Percentiles rank a stretch among this genome's conserved stretches.
Conservation (phyloP, 92 coral and sea anemone species). For the Phymanthus crucifer region DNA sequence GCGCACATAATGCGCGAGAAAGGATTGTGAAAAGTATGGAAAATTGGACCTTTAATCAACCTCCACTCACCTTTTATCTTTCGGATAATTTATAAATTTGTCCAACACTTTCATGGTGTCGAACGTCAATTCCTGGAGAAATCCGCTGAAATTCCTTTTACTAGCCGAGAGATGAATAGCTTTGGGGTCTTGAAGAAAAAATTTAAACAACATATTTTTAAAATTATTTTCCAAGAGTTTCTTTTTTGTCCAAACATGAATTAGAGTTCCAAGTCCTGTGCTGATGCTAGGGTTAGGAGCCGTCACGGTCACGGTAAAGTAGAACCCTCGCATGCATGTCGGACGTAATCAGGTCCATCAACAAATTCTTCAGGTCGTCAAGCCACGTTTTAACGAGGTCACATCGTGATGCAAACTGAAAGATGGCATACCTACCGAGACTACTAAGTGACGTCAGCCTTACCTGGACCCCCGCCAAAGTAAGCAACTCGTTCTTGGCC, state of each 20-base stretch:
- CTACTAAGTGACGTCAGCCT: too few relatives aligned
- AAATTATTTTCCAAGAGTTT: too few relatives aligned
- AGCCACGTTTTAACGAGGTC: too few relatives aligned
- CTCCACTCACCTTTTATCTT: constrained; percentile 19
- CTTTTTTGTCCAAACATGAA: too few relatives aligned
- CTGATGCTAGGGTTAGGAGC: too few relatives aligned
- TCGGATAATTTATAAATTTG: constrained; percentile 11
- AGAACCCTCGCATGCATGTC: too few relatives aligned
- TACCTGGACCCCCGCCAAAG: constrained; percentile 64
- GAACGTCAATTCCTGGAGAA: constrained; percentile 51
- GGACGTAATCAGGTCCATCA: too few relatives aligned
- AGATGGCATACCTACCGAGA: too few relatives aligned
- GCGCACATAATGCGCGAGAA: not conserved
- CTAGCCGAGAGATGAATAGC: constrained; percentile 36
- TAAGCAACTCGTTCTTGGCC: constrained; percentile 45
- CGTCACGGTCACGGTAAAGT: too few relatives aligned
- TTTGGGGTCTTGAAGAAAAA: not conserved
- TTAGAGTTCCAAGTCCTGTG: too few relatives aligned
- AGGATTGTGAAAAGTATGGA: not conserved
- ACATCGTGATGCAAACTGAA: too few relatives aligned
- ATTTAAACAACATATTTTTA: not conserved
- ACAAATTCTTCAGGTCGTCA: too few relatives aligned
- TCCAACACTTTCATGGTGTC: constrained; percentile 46
- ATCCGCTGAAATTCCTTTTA: constrained; percentile 41
- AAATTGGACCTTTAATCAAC: not conserved